Evolutionary conservation across 2,888 invertebrate species (phyloP), one percentile per base, ranked within the genome.

Genomic region (Salpingus planirostris): DNA sequence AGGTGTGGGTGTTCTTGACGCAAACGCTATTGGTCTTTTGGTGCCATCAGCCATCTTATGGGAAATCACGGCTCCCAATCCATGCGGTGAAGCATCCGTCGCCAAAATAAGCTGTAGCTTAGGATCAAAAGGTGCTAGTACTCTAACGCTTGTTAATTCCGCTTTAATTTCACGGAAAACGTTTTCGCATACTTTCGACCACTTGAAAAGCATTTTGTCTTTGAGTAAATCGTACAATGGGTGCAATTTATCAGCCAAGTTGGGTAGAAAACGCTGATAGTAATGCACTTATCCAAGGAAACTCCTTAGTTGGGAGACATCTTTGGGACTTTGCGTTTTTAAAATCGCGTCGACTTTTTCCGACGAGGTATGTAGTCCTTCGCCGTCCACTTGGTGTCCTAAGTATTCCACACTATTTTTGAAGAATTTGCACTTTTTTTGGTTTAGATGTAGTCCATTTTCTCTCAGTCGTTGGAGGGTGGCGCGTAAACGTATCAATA

Each of bases 41-140:
- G 40, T 36, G 6, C 54, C 53, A 44, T 60, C 50, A 26, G 42
- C 40, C 29, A 48, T 44, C 22, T 42, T 45, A 29, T 57, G 51
- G 7, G 49, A 52, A 25, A 56, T 37, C 2, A 61, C 57, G 8
- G 56, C 50, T 8, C 55, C 57, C 18, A 57, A 29, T 11, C 58
- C 59, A 10, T 32, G 33, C 5, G 52, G 52, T 27, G 52, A 54
- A 6, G 58, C 57, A 43, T 62, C 59, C 7, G 56, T 53, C 3
- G 57, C 54, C 11, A 60, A 24, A 21, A 34, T 32, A 2, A 54
- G 13, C 2, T 50, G 47, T 35, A 49, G 34, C 8, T 46, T 36
- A 11, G 24, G 31, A 33, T 55, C 34, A 25, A 46, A 57, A 21
- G 48, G 50, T 26, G 30, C 40, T 8, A 54, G 30, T 15, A 48